A percentile compares a stretch with the other conserved stretches of the same genome.
Conservation (phyloP, 1,140 invertebrate species). For the Drosophila orena region DNA sequence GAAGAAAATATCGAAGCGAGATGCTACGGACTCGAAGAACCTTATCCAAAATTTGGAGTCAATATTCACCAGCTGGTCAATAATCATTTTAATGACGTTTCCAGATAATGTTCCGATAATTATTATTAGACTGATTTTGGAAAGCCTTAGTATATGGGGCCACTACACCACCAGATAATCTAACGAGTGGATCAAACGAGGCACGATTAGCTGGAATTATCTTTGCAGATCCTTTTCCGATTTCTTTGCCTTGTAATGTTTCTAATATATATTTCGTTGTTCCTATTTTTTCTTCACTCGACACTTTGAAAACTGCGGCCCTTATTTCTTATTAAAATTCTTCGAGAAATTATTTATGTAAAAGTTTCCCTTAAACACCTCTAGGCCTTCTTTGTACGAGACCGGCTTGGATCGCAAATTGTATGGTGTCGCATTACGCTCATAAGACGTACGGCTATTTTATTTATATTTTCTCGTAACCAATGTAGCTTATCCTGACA, state of each 20-base stretch:
- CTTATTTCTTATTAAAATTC: conserved; percentile 14
- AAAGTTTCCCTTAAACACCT: not conserved
- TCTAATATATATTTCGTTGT: not conserved
- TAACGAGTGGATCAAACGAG: not conserved
- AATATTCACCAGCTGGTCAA: too few relatives aligned
- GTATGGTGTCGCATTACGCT: not conserved
- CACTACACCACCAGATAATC: not conserved
- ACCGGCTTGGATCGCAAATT: not conserved
- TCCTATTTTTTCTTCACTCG: not conserved
- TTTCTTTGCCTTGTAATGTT: too few relatives aligned
- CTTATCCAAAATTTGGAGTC: too few relatives aligned
- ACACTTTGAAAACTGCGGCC: conserved; percentile 6
- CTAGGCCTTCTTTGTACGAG: not conserved
- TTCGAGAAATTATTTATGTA: conserved; percentile 1
- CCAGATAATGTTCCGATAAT: too few relatives aligned
- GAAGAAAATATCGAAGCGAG: too few relatives aligned
- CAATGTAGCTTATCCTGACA: not conserved
- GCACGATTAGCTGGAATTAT: not conserved
- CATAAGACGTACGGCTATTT: not conserved
- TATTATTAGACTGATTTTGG: too few relatives aligned
- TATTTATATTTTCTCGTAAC: not conserved
- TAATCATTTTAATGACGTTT: too few relatives aligned
- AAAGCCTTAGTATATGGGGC: too few relatives aligned
- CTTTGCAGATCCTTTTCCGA: not conserved
- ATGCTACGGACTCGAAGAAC: too few relatives aligned